Base-by-base conservation (phyloP, 1,140 invertebrate genomes). In the Arion vulgaris region DNA sequence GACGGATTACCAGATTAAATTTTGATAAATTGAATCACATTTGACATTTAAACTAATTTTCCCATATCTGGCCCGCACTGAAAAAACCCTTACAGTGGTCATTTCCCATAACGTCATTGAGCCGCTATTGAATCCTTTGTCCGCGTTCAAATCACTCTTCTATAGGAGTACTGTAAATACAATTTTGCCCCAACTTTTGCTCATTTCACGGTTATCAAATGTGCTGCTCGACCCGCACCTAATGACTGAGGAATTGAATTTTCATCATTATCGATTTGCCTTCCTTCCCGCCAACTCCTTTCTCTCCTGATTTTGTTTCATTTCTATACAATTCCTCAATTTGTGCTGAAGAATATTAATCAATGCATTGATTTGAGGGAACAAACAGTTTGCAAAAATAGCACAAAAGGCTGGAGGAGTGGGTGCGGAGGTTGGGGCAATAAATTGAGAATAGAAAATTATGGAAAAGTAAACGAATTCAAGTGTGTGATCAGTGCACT, bases 281-380 rank as follows among this genome's bases (percentile, higher is more conserved):
- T 9, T 57, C 51, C 51, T 57, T 26, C 17, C 15, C 51, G 1
- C 26, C 26, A 9, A 4, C 51, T 9, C 51, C 51, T 23, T 57
- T 57, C 23, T 17, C 51, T 57, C 51, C 17, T 19, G 26, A 57
- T 57, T 57, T 57, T 57, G 51, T 57, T 57, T 57, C 51, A 23
- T 57, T 57, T 57, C 51, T 23, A 57, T 57, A 57, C 51, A 57
- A 57, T 57, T 57, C 26, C 51, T 57, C 51, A 57, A 57, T 57
- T 57, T 57, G 26, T 57, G 51, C 51, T 23, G 26, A 57, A 26
- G 26, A 57, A 57, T 57, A 57, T 57, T 23, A 57, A 57, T 57
- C 17, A 26, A 26, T 17, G 17, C 26, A 23, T 17, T 57, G 15
- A 26, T 23, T 57, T 4, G 23, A 4, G 51, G 19, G 26, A 57